Evolutionary conservation across 2,113 vertebrate species (phyloP), one percentile per base, ranked within the genome.

Genomic region (Sterna hirundo): DNA sequence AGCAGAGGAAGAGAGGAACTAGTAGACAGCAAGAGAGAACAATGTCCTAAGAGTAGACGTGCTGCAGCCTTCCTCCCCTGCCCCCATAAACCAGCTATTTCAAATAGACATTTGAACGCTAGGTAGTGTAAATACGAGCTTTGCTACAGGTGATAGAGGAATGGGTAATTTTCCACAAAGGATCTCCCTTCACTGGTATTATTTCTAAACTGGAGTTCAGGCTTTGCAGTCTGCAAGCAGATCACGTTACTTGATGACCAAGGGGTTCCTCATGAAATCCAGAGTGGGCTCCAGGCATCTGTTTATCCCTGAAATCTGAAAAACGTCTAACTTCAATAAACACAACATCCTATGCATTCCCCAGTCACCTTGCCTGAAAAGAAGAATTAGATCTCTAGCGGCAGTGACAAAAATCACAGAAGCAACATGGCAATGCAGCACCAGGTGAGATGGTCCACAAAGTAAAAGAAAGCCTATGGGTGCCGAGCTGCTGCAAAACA

Each of bases 61-160:
- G 21, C 23, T 57, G 38, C 27, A 11, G 32, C 40, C 26, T 83
- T 76, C 89, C 55, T 80, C 13, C 25, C 13, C 29, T 16, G 27
- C 2, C 2, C 2, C 40, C 1, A 3, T 13, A 61, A 83, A 27
- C 3, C 1, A 4, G 9, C 18, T 27, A 18, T 6, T 70, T 47
- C 60, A 86, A 72, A 47, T 2, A 83, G 34, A 8, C 7, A 17
- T 38, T 46, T 61, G 58, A 77, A 29, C 0, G 5, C 42, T 26
- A 65, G 26, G 13, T 25, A 61, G 36, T 11, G 4, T 13, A 62
- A 34, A 61, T 19, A 27, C 4, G 16, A 69, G 3, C 30, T 61
- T 65, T 14, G 3, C 34, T 36, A 42, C 30, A 74, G 46, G 30
- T 58, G 38, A 13, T 9, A 44, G 10, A 12, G 25, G 15, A 62